Evolutionary conservation across 2,797 vertebrate genomes (phyloP).

Genomic region (Sebastes oblongus): DNA sequence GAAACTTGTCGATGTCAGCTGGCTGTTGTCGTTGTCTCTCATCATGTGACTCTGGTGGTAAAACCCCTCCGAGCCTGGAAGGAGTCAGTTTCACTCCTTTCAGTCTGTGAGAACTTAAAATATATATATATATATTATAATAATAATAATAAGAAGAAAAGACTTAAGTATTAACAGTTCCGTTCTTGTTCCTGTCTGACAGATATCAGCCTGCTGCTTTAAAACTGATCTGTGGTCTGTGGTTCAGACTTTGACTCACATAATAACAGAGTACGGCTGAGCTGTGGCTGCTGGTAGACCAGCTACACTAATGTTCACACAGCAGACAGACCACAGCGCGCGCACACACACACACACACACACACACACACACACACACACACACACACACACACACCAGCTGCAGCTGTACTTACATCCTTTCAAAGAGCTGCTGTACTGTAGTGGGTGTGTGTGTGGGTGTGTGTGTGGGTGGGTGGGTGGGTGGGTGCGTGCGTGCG

Average conservation of each 20-base stretch:
- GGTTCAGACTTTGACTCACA: slow-evolving; percentile 10
- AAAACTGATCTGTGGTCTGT: slow-evolving; percentile 11
- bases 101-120: background rate
- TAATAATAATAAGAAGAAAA: too few relatives aligned
- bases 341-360: background rate
- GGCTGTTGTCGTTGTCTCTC: background rate
- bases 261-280: slow-evolving; percentile 18
- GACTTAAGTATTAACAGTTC: too few relatives aligned
- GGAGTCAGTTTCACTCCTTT: background rate
- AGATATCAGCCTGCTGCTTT: background rate
- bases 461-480: too few relatives aligned
- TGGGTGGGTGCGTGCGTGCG: too few relatives aligned
- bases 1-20: background rate
- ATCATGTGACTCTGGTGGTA: background rate
- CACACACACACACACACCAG: background rate
- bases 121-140: too few relatives aligned
- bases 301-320: background rate
- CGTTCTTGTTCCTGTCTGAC: background rate
- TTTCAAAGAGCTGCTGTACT: background rate
- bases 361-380: background rate
- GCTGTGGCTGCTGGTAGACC: slow-evolving; percentile 16
- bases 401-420: background rate
- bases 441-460: background rate
- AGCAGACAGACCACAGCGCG: background rate
- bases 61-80: background rate